Evolutionary conservation across 2,113 vertebrate genomes (phyloP).

Genomic region (Toxostoma redivivum): DNA sequence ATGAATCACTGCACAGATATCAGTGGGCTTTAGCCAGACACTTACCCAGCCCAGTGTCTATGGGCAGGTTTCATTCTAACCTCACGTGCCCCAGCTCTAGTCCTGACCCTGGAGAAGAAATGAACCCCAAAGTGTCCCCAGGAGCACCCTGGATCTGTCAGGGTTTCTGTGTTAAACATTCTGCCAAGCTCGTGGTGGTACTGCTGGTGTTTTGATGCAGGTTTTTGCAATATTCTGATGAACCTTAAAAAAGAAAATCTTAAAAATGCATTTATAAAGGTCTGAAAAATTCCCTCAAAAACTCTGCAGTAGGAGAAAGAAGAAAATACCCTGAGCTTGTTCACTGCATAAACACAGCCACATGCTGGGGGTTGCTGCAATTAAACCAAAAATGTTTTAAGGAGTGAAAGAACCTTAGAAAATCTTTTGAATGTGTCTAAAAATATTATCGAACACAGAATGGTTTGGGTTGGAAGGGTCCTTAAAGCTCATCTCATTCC

Average conservation of each 20-base stretch:
- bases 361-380: not conserved
- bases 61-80: slow-evolving; percentile 62
- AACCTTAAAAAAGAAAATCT: not conserved
- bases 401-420: not conserved
- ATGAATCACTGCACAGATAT: slow-evolving; percentile 68
- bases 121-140: not conserved
- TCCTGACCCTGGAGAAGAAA: not conserved
- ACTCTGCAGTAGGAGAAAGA: not conserved
- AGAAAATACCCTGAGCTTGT: not conserved
- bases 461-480: not conserved
- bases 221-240: not conserved
- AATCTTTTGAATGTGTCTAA: not conserved
- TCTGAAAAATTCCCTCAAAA: not conserved
- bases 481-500: not conserved
- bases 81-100: not conserved
- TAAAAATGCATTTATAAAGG: not conserved
- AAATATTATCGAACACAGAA: not conserved
- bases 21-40: slow-evolving; percentile 38
- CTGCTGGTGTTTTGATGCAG: rapidly evolving
- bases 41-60: slow-evolving; percentile 74
- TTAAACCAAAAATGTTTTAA: not conserved
- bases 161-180: not conserved
- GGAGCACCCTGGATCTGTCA: rapidly evolving
- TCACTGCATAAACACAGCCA: not conserved
- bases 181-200: not conserved